Evolutionary conservation across 2,888 invertebrate genomes (phyloP).

Genomic region (Exocentrus adspersus): DNA sequence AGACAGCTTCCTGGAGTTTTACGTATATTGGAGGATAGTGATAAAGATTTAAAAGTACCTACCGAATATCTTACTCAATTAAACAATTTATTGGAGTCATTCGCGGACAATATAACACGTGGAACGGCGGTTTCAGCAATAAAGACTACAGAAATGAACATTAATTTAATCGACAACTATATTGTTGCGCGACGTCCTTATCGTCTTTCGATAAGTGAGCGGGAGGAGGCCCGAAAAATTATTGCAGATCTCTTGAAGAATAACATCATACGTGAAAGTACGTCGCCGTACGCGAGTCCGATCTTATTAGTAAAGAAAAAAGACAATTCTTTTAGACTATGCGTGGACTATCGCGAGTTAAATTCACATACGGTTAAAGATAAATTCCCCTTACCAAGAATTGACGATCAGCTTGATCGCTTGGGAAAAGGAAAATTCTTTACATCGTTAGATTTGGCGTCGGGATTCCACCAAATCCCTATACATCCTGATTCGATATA

Average conservation of each 20-base stretch:
- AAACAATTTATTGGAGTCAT: neutral
- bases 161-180: neutral
- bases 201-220: neutral
- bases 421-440: conserved; percentile 9
- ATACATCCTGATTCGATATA: conserved; percentile 3
- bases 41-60: conserved; percentile 1
- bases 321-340: neutral
- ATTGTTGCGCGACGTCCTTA: neutral
- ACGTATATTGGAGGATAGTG: neutral
- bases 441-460: neutral
- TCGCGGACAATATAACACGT: neutral
- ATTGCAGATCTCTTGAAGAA: neutral
- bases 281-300: neutral
- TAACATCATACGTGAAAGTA: neutral
- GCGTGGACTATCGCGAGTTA: neutral
- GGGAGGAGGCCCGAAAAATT: neutral
- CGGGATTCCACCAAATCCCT: neutral
- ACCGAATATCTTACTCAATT: conserved; percentile 7
- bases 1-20: conserved; percentile 20
- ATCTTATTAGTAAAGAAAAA: neutral
- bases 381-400: neutral
- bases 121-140: conserved; percentile 22
- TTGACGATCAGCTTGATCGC: neutral
- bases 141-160: conserved; percentile 16
- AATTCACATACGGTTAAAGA: neutral